A percentile compares a stretch with the other conserved stretches of the same genome.
Evolutionary conservation across 2,113 vertebrate species (phyloP).

Genomic region (Octodon degus): DNA sequence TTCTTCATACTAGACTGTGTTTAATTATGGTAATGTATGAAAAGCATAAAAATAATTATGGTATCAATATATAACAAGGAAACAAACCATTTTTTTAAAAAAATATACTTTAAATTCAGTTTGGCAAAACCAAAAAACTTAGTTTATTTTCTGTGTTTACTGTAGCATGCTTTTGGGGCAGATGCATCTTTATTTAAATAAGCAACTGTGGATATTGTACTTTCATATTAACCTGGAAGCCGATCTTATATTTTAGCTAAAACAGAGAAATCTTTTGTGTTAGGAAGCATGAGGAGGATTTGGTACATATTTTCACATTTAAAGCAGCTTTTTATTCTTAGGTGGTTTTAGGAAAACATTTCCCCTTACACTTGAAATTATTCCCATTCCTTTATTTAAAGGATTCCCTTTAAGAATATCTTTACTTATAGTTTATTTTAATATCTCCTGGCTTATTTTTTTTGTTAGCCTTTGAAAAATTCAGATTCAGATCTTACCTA

Average conservation of each 20-base stretch:
- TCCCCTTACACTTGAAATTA: not conserved
- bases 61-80: not conserved
- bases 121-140: not conserved
- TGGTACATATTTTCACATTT: not conserved
- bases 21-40: not conserved
- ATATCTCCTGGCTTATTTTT: not conserved
- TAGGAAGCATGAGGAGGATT: not conserved
- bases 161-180: not conserved
- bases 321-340: not conserved
- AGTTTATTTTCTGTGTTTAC: conserved; percentile 4
- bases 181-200: not conserved
- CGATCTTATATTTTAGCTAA: not conserved
- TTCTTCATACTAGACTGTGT: not conserved
- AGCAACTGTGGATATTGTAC: not conserved
- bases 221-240: conserved; percentile 23
- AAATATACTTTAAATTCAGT: not conserved
- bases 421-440: not conserved
- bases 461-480: conserved; percentile 14
- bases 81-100: not conserved
- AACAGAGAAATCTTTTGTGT: not conserved
- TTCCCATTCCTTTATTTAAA: not conserved
- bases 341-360: not conserved
- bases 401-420: not conserved
- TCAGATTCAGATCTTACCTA: conserved; percentile 15
- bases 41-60: not conserved